Evolutionary conservation across 2,113 vertebrate genomes (phyloP).

Genomic region (Monopterus albus): DNA sequence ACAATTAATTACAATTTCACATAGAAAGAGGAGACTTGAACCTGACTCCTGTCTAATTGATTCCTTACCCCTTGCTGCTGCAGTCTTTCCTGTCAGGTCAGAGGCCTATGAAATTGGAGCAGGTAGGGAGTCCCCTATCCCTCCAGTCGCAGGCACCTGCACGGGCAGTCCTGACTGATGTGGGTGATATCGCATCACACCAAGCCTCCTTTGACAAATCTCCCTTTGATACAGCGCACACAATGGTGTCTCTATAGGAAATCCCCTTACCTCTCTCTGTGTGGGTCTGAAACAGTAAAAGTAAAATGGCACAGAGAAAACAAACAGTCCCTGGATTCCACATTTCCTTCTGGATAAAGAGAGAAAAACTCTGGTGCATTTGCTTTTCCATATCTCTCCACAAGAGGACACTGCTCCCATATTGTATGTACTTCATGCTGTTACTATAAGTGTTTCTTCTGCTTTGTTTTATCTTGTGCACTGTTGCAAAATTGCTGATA

Average conservation of each 20-base stretch:
- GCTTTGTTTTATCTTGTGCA: not conserved
- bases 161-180: constrained; percentile 71
- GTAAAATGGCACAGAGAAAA: constrained; percentile 25
- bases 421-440: not conserved
- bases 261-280: constrained; percentile 32
- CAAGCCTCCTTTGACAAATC: constrained; percentile 76
- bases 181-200: constrained; percentile 75
- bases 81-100: constrained; percentile 34
- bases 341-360: not conserved
- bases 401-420: constrained; percentile 72
- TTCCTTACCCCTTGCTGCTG: constrained; percentile 2
- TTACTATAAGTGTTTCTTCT: not conserved
- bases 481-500: not conserved
- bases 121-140: constrained; percentile 17
- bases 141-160: constrained; percentile 65
- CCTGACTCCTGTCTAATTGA: constrained; percentile 5
- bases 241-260: constrained; percentile 79
- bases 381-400: constrained; percentile 55
- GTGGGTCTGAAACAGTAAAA: constrained; percentile 20
- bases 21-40: not conserved
- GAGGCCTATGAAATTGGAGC: constrained; percentile 72
- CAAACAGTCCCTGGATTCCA: not conserved
- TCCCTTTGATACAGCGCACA: constrained; percentile 79
- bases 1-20: constrained; percentile 7
- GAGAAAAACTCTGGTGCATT: not conserved